phyloP scores from a whole-genome alignment of 2,113 vertebrate genomes.

The Planiliza haematocheilus region DNA sequence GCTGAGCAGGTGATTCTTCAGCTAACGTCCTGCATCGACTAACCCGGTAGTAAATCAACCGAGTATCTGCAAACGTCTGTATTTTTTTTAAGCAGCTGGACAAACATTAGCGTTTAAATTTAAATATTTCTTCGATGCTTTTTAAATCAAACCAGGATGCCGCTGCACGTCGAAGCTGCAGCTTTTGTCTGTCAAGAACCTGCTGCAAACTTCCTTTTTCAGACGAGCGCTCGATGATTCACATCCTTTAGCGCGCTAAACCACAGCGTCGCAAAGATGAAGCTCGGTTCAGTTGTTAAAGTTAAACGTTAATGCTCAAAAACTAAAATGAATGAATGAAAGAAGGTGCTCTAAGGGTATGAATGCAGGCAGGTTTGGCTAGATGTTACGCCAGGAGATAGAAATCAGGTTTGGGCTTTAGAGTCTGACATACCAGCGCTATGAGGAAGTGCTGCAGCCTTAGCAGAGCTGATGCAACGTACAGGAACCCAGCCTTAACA shows the following conservation, averaged over 20 bases:
- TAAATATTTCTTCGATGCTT: neutral
- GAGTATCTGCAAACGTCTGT: too few relatives aligned
- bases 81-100: too few relatives aligned
- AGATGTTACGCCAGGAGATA: neutral
- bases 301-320: neutral
- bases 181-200: conserved; percentile 8
- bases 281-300: neutral
- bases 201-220: conserved; percentile 66
- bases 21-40: too few relatives aligned
- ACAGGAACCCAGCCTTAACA: conserved; percentile 23
- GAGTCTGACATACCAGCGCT: conserved; percentile 6
- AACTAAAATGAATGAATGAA: too few relatives aligned
- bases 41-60: too few relatives aligned
- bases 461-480: conserved; percentile 54
- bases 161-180: conserved; percentile 5
- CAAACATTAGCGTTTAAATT: too few relatives aligned
- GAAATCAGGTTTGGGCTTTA: neutral
- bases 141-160: neutral
- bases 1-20: too few relatives aligned
- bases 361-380: neutral
- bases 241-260: conserved; percentile 52
- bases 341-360: neutral
- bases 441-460: conserved; percentile 62
- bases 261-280: conserved; percentile 16
- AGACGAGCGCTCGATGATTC: conserved; percentile 49